Evolutionary conservation across 2,888 invertebrate species (phyloP), one percentile per base, ranked within the genome.

Genomic region (Cinara cedri): DNA sequence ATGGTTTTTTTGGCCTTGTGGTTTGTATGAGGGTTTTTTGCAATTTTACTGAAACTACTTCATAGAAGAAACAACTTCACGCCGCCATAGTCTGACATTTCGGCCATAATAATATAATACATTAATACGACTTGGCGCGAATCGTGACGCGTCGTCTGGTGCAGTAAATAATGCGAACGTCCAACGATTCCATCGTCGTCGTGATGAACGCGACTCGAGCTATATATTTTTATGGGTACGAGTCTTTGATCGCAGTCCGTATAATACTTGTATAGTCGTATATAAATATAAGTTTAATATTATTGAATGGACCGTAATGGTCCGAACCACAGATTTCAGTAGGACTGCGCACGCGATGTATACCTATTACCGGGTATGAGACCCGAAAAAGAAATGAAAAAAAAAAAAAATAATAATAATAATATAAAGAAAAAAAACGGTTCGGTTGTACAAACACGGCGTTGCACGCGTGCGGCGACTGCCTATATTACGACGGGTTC

Each of bases 281-380:
- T 34, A 34, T 34, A n/a, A 34, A 34, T 34, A 34, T 6, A 6
- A 34, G 34, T 34, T 4, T 34, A 34, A 34, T 34, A 34, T 34
- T 42, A 44, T 26, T 60, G 72, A 60, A 72, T 60, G 72, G 46
- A 24, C 49, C 14, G 60, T 60, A 72, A 72, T 71, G 19, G 42
- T 44, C 4, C 34, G 42, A 21, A 19, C n/a, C 49, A 14, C 9
- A 6, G 19, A 16, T n/a, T n/a, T n/a, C n/a, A n/a, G n/a, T n/a
- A n/a, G 19, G 6, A 44, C 19, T 16, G 57, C 1, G 9, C n/a
- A 16, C 24, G 19, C n/a, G 46, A 3, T 3, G 34, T 34, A 34
- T 34, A 34, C 34, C 6, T 34, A 3, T 6, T 4, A 34, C 3
- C 34, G 34, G 6, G 34, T 34, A 6, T 34, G 57, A 71, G 42